phyloP scores from a whole-genome alignment of 2,888 invertebrate species.

The Nowickia ferox region DNA sequence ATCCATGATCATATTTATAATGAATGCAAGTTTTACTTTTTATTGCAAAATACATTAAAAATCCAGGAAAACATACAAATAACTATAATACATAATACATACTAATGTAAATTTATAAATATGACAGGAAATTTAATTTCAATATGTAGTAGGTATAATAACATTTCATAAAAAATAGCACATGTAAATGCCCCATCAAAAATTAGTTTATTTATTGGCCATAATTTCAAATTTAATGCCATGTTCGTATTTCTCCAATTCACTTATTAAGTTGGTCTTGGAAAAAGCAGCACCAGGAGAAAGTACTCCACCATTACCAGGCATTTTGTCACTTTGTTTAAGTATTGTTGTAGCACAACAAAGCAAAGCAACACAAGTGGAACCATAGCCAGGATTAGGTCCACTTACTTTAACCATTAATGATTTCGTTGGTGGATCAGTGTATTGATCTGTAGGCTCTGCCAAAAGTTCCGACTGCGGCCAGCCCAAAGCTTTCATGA shows the following conservation, averaged over 20 bases:
- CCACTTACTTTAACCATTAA: conserved; percentile 86
- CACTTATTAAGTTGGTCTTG: conserved; percentile 90
- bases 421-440: conserved; percentile 85
- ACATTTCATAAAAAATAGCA: background rate
- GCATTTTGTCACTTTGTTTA: conserved; percentile 90
- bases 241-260: conserved; percentile 87
- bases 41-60: too few relatives aligned
- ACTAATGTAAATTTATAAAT: background rate
- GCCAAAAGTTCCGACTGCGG: conserved; percentile 84
- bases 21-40: too few relatives aligned
- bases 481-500: conserved; percentile 92
- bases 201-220: conserved; percentile 79
- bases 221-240: conserved; percentile 89
- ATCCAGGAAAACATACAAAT: too few relatives aligned
- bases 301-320: conserved; percentile 92
- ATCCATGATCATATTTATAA: too few relatives aligned
- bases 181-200: background rate
- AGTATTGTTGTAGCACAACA: conserved; percentile 90
- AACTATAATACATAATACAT: background rate
- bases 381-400: conserved; percentile 88
- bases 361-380: conserved; percentile 89
- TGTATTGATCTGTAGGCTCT: conserved; percentile 84
- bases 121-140: background rate
- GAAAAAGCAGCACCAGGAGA: conserved; percentile 94
- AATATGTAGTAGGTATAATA: background rate